These are phyloP conservation scores for Heliangelus exortis DNA, from an alignment of 2,797 vertebrate genomes.

Conservation along the genomic window DNA sequence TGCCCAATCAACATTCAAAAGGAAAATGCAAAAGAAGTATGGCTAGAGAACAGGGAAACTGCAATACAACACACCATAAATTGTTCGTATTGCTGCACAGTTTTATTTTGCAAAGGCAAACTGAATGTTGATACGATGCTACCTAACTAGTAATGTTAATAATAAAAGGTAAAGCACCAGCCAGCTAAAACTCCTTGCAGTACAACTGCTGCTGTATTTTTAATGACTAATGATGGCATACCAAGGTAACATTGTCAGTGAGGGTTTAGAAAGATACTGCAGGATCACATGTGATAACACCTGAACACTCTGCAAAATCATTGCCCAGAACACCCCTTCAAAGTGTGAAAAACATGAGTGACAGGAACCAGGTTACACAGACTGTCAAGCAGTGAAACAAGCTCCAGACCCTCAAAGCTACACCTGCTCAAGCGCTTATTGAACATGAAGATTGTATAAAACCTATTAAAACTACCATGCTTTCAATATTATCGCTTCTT, in stretches of 20 bases:
- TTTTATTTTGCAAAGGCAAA: neutral
- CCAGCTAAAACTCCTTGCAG: neutral
- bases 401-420: neutral
- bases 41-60: neutral
- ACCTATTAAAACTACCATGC: neutral
- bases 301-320: neutral
- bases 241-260: neutral
- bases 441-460: neutral
- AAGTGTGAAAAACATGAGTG: fast-evolving
- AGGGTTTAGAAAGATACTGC: neutral
- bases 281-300: neutral
- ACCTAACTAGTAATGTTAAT: neutral
- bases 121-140: neutral
- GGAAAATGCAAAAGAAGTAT: neutral
- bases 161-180: neutral
- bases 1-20: neutral
- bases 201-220: neutral
- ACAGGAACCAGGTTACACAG: neutral
- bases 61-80: neutral
- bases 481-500: neutral
- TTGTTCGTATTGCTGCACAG: neutral
- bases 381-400: neutral
- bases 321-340: neutral
- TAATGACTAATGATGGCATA: neutral
- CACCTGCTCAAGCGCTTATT: neutral